Conservation (phyloP, 1,140 invertebrate species). For the Pararge aegeria region DNA sequence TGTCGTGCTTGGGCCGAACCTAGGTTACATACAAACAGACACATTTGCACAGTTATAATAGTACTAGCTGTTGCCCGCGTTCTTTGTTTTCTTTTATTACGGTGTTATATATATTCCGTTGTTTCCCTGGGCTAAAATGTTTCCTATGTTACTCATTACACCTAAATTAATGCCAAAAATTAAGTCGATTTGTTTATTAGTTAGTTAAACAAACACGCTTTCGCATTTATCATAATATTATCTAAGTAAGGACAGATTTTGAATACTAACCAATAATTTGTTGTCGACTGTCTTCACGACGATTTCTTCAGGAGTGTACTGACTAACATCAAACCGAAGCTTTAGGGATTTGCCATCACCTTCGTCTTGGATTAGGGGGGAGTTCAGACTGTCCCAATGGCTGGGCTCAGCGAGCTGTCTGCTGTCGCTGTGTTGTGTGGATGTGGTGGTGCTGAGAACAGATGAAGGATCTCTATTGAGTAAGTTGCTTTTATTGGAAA, state of each 20-base stretch:
- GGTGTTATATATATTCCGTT: too few relatives aligned
- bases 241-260: neutral
- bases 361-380: conserved; percentile 94
- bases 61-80: too few relatives aligned
- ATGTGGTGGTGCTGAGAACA: conserved; percentile 80
- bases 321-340: conserved; percentile 95
- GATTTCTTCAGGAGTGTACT: conserved; percentile 97
- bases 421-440: conserved; percentile 79
- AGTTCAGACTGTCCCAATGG: conserved; percentile 86
- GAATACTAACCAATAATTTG: conserved; percentile 91
- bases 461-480: neutral
- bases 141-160: too few relatives aligned
- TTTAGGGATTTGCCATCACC: conserved; percentile 94
- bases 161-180: too few relatives aligned
- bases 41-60: too few relatives aligned
- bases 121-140: too few relatives aligned
- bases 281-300: conserved; percentile 98
- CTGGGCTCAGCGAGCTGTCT: conserved; percentile 78
- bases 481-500: neutral
- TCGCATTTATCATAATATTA: too few relatives aligned
- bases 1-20: too few relatives aligned
- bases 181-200: too few relatives aligned
- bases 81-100: too few relatives aligned
- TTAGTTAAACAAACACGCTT: too few relatives aligned
- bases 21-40: too few relatives aligned